These are phyloP conservation scores for Cordylochernes scorpioides DNA, from an alignment of 2,888 invertebrate species.

Conservation along the genomic window DNA sequence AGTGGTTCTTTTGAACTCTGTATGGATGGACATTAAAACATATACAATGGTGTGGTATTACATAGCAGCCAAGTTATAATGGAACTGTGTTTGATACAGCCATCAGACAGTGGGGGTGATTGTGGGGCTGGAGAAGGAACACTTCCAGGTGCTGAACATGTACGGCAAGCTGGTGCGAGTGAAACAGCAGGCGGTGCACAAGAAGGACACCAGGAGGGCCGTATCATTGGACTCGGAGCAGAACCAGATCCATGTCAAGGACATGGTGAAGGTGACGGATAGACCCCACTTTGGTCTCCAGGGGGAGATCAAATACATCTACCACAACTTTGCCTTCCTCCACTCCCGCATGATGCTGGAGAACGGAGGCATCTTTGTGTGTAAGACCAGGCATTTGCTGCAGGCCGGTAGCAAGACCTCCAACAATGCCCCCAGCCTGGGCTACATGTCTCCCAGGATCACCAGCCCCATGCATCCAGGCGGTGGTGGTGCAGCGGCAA, in stretches of 20 bases:
- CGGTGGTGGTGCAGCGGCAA: conserved; percentile 16
- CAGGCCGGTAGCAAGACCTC: conserved; percentile 55
- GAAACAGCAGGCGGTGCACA: conserved; percentile 72
- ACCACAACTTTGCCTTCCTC: conserved; percentile 78
- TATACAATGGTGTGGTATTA: too few species aligned
- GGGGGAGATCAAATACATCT: conserved; percentile 89
- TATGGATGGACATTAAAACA: too few species aligned
- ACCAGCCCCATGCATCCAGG: conserved; percentile 65
- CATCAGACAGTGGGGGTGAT: conserved; percentile 92
- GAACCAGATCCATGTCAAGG: conserved; percentile 72
- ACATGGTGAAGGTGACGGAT: conserved; percentile 89
- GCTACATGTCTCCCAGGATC: conserved; percentile 60
- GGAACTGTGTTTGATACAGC: conserved; percentile 22
- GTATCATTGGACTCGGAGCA: conserved; percentile 80
- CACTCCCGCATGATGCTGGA: conserved; percentile 82
- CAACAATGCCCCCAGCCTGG: too few species aligned
- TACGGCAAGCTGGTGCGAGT: conserved; percentile 77
- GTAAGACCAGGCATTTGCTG: conserved; percentile 73
- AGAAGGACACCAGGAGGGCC: conserved; percentile 65
- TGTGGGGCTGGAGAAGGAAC: conserved; percentile 81
- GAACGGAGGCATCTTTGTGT: conserved; percentile 94
- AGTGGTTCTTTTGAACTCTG: too few species aligned
- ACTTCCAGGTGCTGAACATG: conserved; percentile 88
- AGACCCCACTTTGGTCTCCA: conserved; percentile 81
- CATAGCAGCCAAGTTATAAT: too few species aligned